Conservation (phyloP, 2,113 vertebrate species). For the Lutjanus erythropterus region DNA sequence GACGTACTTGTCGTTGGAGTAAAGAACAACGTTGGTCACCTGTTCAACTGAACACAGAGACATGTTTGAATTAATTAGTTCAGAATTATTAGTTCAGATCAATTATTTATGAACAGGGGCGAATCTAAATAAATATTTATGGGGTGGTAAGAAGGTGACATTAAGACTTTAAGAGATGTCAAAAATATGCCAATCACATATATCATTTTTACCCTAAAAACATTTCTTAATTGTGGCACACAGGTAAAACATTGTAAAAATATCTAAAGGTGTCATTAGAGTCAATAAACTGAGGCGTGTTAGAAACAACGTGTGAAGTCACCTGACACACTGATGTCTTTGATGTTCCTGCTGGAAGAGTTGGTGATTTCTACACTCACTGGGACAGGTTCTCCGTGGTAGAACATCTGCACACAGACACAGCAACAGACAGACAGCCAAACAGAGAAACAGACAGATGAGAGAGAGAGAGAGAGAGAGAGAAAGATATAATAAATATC, state of each 20-base stretch:
- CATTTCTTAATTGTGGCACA: neutral
- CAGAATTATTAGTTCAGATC: too few species aligned
- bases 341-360: conserved; percentile 91
- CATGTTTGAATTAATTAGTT: neutral
- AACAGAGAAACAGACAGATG: neutral
- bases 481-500: neutral
- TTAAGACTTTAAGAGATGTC: too few species aligned
- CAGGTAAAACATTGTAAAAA: too few species aligned
- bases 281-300: neutral
- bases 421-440: neutral
- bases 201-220: too few species aligned
- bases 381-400: conserved; percentile 91
- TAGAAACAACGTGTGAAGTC: conserved; percentile 29
- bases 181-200: too few species aligned
- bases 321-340: conserved; percentile 92
- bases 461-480: neutral
- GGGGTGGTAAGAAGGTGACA: too few species aligned
- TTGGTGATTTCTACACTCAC: conserved; percentile 90
- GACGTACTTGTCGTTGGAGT: conserved; percentile 93
- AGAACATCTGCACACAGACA: conserved; percentile 85
- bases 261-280: too few species aligned
- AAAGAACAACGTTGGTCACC: conserved; percentile 92
- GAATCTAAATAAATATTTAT: too few species aligned
- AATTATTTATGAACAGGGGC: too few species aligned
- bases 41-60: conserved; percentile 88